Evolutionary conservation across 2,888 invertebrate genomes (phyloP), one percentile per base, ranked within the genome.

Genomic region (Tetropium fuscum): DNA sequence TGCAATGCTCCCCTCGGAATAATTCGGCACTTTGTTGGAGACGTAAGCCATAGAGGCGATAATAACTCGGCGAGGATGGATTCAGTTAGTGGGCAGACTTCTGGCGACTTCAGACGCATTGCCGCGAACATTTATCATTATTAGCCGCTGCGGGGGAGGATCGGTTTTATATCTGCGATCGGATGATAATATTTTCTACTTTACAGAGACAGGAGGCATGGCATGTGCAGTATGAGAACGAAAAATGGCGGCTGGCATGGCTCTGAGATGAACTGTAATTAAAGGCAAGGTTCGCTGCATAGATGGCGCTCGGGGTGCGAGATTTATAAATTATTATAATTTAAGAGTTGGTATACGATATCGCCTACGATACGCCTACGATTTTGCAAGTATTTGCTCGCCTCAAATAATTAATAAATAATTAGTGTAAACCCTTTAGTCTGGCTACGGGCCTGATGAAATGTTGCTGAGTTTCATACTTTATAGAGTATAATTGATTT

Each of bases 11-110:
- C 44, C 60, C 53, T 51, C 32, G 73, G 51, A 66, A 75, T 74
- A 75, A 76, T 75, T 74, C 66, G 72, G 66, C 69, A 74, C 71
- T 76, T 75, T 75, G 73, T 75, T 74, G 74, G 69, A 72, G 69
- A 69, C 19, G 51, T 51, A 51, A 51, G 40, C 51, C 51, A 16
- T 25, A 40, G n/a, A 40, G 27, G 51, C 51, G 51, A 51, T 51
- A 51, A 51, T 51, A 51, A 51, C 51, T 22, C 27, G 44, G 27
- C 16, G 27, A 11, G 41, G 22, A 41, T 7, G 41, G 19, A 8
- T 22, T 20, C 36, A 8, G 36, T 48, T 22, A 36, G 48, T 18
- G 36, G 49, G n/a, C 34, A 57, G 47, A 11, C 44, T 60, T 53
- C 40, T 44, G 60, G 58, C 36, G 58, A 59, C 61, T 49, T 44